Conservation (phyloP, 2,797 vertebrate genomes). For the Myiothlypis coronata region DNA sequence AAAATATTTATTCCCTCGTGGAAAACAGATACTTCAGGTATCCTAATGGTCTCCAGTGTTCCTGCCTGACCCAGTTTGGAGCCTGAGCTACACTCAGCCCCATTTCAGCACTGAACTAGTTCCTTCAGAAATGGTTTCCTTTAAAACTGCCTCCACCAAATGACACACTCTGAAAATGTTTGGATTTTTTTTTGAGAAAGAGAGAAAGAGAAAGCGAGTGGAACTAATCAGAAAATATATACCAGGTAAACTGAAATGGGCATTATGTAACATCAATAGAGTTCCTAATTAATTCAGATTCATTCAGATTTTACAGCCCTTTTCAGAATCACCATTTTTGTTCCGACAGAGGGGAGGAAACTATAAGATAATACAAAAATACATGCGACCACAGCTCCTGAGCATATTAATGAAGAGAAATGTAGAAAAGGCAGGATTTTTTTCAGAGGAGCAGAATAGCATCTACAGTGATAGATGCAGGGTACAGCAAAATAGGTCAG, state of each 20-base stretch:
- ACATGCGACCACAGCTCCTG: neutral
- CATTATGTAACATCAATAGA: slow-evolving; percentile 14
- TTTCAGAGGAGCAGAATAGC: slow-evolving; percentile 10
- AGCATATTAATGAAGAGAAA: slow-evolving; percentile 47
- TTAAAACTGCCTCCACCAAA: slow-evolving; percentile 9
- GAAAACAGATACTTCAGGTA: slow-evolving; percentile 28
- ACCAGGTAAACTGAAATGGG: neutral
- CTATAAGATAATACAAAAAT: slow-evolving; percentile 16
- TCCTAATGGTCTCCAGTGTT: slow-evolving; percentile 35
- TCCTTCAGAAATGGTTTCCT: slow-evolving; percentile 56
- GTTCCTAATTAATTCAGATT: slow-evolving; percentile 47
- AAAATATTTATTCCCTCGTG: slow-evolving; percentile 24
- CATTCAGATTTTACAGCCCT: slow-evolving; percentile 18
- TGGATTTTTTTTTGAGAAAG: neutral
- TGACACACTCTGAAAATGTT: slow-evolving; percentile 9
- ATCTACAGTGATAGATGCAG: slow-evolving; percentile 41
- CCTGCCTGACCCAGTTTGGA: slow-evolving; percentile 53
- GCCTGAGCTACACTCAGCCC: slow-evolving; percentile 3
- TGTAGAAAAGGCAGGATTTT: slow-evolving; percentile 37
- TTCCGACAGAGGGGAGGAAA: slow-evolving; percentile 7
- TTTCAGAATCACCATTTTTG: slow-evolving; percentile 38
- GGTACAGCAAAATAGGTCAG: slow-evolving; percentile 64
- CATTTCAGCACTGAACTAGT: slow-evolving; percentile 38
- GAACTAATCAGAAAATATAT: slow-evolving; percentile 21
- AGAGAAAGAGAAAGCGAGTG: neutral